Base-by-base conservation (phyloP, 2,888 invertebrate species). In the Portevinia maculata region DNA sequence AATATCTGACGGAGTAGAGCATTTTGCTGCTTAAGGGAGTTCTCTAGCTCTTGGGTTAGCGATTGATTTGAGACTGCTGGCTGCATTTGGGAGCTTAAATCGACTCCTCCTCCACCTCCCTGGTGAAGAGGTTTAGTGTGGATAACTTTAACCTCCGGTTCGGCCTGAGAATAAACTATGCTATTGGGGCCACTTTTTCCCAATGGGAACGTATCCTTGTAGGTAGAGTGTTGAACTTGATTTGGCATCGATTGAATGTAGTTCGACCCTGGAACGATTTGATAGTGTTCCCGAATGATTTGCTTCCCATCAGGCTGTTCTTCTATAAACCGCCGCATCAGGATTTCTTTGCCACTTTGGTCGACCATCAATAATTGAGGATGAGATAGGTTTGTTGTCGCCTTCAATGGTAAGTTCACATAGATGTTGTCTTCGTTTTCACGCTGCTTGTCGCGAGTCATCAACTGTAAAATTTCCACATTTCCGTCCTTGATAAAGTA, bases 401-500 rank as follows among this genome's bases (percentile, higher is more conserved):
- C 90, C 86, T 92, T 91, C 19, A 91, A 79, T 1, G 93, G 92
- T 41, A 93, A 90, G 87, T 94, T 93, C 5, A 93, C 92, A 86
- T 94, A 92, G 30, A 90, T 88, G 53, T 92, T 92, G 85, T 94
- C 93, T 84, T 94, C 94, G 84, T 94, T 94, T 2, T 89, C 89
- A 0, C 88, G 85, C 64, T 92, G 92, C 81, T 94, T 93, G 11
- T 94, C 95, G 87, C 96, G 92, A 0, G 96, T 96, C 59, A 96
- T 94, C 59, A 97, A 90, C 83, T 96, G 92, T 57, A 97, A 90
- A 79, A 97, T 96, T 91, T 97, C 97, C 0, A 96, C 94, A 87
- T 96, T 96, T 0, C 96, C 97, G 87, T 96, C 96, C 87, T 96
- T 94, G 44, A 96, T 96, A 87, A 95, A 97, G 86, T 94, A 93